Conservation (phyloP, 1,140 invertebrate species). For the Habropoda laboriosa region DNA sequence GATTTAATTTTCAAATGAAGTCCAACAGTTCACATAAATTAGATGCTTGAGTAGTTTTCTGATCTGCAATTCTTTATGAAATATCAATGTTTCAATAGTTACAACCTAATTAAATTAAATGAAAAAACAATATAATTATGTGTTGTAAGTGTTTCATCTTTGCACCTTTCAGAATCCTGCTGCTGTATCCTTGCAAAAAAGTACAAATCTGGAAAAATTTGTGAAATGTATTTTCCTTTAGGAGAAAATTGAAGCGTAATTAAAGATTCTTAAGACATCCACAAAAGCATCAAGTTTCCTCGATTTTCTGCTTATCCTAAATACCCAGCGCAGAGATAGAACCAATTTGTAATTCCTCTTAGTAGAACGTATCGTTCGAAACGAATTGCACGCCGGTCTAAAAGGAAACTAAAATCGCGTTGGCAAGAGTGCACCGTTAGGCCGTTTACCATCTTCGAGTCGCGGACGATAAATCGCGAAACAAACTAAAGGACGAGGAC, state of each 20-base stretch:
- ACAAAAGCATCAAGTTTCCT: too few species aligned
- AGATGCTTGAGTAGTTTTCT: background rate
- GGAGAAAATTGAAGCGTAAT: too few species aligned
- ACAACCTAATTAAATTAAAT: slow-evolving; percentile 1
- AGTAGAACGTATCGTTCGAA: background rate
- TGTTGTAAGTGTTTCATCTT: too few species aligned
- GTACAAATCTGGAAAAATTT: too few species aligned
- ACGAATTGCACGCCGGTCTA: background rate
- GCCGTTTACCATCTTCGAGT: background rate
- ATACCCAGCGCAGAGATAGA: too few species aligned
- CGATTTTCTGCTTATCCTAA: too few species aligned
- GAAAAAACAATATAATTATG: too few species aligned
- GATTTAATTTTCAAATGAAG: too few species aligned
- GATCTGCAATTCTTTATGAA: background rate
- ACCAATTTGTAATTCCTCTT: background rate
- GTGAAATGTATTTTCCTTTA: too few species aligned
- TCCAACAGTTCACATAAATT: background rate
- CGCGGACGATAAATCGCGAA: slow-evolving; percentile 17
- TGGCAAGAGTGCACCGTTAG: slow-evolving; percentile 6
- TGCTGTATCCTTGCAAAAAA: too few species aligned
- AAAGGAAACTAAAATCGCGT: background rate
- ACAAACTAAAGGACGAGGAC: slow-evolving; percentile 23
- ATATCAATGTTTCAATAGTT: background rate
- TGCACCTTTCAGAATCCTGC: too few species aligned
- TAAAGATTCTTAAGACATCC: too few species aligned